A percentile compares a stretch with the other conserved stretches of the same genome.
Evolutionary conservation across 2,113 vertebrate species (phyloP).

Genomic region (Daphoenositta chrysoptera): DNA sequence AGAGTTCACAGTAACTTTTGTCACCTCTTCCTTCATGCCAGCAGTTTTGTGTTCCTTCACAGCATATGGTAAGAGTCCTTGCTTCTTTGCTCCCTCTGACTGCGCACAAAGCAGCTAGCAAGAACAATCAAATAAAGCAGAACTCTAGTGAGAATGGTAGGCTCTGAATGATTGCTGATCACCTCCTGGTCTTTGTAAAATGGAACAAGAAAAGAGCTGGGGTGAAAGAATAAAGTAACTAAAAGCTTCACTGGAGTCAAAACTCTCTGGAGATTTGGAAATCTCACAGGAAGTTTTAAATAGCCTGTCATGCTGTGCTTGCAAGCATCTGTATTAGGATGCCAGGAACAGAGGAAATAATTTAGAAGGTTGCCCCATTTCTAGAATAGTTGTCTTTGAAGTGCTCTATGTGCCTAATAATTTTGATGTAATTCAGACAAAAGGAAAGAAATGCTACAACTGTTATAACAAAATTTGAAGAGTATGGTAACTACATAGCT

Average conservation of each 20-base stretch:
- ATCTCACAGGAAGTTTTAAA: conserved; percentile 38
- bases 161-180: background rate
- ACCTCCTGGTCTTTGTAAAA: background rate
- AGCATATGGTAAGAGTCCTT: background rate
- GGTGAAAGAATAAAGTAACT: conserved; percentile 3
- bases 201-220: background rate
- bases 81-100: background rate
- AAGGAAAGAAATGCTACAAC: background rate
- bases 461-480: background rate
- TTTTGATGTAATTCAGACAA: background rate
- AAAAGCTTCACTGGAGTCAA: conserved; percentile 1
- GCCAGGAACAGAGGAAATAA: background rate
- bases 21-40: background rate
- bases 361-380: background rate
- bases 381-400: background rate
- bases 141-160: background rate
- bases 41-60: background rate
- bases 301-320: background rate
- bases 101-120: background rate
- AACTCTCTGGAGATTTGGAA: conserved; percentile 1
- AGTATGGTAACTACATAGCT: background rate
- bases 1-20: background rate
- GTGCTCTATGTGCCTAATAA: background rate
- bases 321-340: background rate
- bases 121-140: background rate